Percentiles rank a stretch among this genome's conserved stretches.
phyloP scores from a whole-genome alignment of 2,888 invertebrate genomes.

The Drosophila antonietae region DNA sequence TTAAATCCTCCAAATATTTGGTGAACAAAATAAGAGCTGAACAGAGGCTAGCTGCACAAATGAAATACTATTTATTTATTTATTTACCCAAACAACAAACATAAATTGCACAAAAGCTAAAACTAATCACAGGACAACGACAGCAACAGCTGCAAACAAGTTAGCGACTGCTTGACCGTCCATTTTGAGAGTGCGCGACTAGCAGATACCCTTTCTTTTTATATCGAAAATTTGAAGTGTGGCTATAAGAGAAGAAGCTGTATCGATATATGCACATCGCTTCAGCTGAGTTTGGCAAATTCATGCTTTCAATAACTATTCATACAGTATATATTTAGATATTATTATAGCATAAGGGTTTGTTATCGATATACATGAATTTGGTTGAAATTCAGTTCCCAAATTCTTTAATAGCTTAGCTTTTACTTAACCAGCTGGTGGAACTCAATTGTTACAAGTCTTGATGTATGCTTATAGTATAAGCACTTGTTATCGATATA shows the following conservation, averaged over 20 bases:
- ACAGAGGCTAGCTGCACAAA: constrained; percentile 16
- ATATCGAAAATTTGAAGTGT: neutral
- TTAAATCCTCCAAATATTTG: constrained; percentile 16
- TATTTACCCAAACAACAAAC: constrained; percentile 22
- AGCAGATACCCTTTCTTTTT: neutral
- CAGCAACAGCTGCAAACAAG: constrained; percentile 7
- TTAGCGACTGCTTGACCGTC: neutral
- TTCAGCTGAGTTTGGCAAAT: too few species aligned
- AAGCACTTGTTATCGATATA: too few species aligned
- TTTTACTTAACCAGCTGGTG: neutral
- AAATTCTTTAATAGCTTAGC: neutral
- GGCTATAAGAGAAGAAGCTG: too few species aligned
- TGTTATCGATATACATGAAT: neutral
- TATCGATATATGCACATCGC: too few species aligned
- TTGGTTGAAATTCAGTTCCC: neutral
- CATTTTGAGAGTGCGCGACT: neutral
- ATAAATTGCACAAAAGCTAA: constrained; percentile 41
- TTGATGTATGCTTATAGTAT: too few species aligned
- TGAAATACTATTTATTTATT: constrained; percentile 45
- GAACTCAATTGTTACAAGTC: too few species aligned
- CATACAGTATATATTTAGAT: too few species aligned
- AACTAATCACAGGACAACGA: constrained; percentile 48
- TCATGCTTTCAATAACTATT: too few species aligned
- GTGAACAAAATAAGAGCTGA: constrained; percentile 11
- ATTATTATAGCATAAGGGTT: neutral